Evolutionary conservation across 2,888 invertebrate genomes (phyloP).

Genomic region (Aradus depressus): DNA sequence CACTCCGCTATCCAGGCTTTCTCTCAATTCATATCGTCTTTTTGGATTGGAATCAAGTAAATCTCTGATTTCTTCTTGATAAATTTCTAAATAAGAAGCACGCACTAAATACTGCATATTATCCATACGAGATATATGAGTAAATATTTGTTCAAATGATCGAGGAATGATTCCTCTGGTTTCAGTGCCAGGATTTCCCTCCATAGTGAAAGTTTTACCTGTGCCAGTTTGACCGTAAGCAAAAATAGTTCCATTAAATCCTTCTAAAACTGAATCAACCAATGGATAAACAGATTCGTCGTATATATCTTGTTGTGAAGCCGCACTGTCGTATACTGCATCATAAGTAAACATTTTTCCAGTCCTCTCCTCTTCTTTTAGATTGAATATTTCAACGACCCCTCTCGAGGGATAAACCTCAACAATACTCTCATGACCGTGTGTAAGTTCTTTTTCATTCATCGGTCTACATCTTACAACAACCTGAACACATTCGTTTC

Average conservation of each 20-base stretch:
- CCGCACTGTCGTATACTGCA: conserved; percentile 85
- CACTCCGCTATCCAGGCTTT: conserved; percentile 72
- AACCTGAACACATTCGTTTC: conserved; percentile 50
- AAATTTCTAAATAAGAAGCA: conserved; percentile 94
- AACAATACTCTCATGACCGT: conserved; percentile 60
- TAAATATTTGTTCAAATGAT: conserved; percentile 95
- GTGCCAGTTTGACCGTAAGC: conserved; percentile 99
- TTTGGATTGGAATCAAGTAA: conserved; percentile 58
- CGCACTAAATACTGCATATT: conserved; percentile 92
- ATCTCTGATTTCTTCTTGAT: conserved; percentile 58
- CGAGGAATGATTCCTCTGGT: conserved; percentile 82
- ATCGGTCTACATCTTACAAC: conserved; percentile 94
- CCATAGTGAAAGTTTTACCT: conserved; percentile 64
- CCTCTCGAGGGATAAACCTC: conserved; percentile 76
- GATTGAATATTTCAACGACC: conserved; percentile 80
- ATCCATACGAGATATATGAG: conserved; percentile 79
- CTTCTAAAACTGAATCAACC: conserved; percentile 89
- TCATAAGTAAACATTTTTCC: conserved; percentile 92
- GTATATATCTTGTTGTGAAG: conserved; percentile 84
- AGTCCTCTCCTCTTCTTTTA: conserved; percentile 55
- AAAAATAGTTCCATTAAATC: conserved; percentile 98
- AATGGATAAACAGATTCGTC: conserved; percentile 92
- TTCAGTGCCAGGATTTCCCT: conserved; percentile 47
- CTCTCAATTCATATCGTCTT: conserved; percentile 59
- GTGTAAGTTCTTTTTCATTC: conserved; percentile 69